Evolutionary conservation across 2,888 invertebrate genomes (phyloP).

Genomic region (Rotaria sp.): DNA sequence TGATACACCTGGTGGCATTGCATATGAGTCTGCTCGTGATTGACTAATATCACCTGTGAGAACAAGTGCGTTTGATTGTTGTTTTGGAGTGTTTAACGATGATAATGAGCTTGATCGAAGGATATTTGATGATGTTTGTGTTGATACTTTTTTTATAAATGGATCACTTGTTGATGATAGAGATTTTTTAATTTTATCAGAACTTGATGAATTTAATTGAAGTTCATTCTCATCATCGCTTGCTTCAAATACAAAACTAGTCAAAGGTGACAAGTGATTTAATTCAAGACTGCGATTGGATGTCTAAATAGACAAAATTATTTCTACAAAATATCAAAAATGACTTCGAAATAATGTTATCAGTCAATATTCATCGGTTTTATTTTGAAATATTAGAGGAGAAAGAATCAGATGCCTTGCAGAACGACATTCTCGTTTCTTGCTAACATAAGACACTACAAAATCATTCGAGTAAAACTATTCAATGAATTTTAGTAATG

Average conservation of each 20-base stretch:
- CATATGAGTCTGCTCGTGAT: not conserved
- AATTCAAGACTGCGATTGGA: not conserved
- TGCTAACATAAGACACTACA: too few relatives aligned
- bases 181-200: not conserved
- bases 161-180: not conserved
- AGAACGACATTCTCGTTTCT: too few relatives aligned
- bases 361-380: too few relatives aligned
- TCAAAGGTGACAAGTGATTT: not conserved
- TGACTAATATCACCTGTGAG: not conserved
- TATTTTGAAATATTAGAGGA: too few relatives aligned
- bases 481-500: too few relatives aligned
- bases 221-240: constrained; percentile 29
- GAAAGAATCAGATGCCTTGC: too few relatives aligned
- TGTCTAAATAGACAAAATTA: not conserved
- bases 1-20: not conserved
- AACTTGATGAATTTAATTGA: not conserved
- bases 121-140: not conserved
- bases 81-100: not conserved
- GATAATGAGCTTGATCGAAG: not conserved
- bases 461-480: too few relatives aligned
- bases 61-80: not conserved
- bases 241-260: not conserved
- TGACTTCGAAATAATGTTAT: too few relatives aligned
- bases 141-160: not conserved
- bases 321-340: not conserved